Percentiles rank a stretch among this genome's conserved stretches.
Conservation (phyloP, 1,140 invertebrate genomes). For the Nomia melanderi region DNA sequence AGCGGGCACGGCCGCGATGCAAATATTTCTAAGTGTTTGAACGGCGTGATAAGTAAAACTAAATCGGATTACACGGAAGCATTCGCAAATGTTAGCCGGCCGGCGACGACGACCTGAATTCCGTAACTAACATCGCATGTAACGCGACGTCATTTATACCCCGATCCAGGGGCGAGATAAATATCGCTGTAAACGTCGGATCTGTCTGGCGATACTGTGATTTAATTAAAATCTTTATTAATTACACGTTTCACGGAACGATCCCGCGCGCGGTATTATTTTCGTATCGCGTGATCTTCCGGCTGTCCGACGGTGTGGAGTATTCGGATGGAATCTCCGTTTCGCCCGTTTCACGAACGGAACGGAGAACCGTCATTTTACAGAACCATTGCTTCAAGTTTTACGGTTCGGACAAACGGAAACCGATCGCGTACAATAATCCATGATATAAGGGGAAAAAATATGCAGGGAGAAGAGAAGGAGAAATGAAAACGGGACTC, state of each 20-base stretch:
- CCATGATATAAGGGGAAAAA: no score
- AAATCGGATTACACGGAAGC: conserved; percentile 42
- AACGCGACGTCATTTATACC: conserved; percentile 17
- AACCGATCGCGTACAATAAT: conserved; percentile 2
- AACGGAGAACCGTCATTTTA: neutral
- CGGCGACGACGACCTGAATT: conserved; percentile 24
- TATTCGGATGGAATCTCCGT: neutral
- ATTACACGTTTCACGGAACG: conserved; percentile 16
- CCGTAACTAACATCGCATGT: conserved; percentile 35
- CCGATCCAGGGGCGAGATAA: conserved; percentile 3
- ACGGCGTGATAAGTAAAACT: conserved; percentile 40
- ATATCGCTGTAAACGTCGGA: conserved; percentile 35
- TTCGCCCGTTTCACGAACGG: neutral
- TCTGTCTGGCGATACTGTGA: conserved; percentile 19
- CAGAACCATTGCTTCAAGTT: neutral
- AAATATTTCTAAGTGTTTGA: conserved; percentile 47
- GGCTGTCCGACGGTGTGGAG: no score
- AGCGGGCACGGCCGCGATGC: neutral
- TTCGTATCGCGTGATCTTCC: conserved; percentile 25
- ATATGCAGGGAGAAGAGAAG: no score
- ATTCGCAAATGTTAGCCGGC: conserved; percentile 27
- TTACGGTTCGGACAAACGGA: neutral
- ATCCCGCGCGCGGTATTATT: conserved; percentile 11
- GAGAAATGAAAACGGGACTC: neutral
- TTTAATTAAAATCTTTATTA: conserved; percentile 52